Evolutionary conservation across 2,797 vertebrate genomes (phyloP), one percentile per base, ranked within the genome.

Genomic region (Coccyzus lansbergi): DNA sequence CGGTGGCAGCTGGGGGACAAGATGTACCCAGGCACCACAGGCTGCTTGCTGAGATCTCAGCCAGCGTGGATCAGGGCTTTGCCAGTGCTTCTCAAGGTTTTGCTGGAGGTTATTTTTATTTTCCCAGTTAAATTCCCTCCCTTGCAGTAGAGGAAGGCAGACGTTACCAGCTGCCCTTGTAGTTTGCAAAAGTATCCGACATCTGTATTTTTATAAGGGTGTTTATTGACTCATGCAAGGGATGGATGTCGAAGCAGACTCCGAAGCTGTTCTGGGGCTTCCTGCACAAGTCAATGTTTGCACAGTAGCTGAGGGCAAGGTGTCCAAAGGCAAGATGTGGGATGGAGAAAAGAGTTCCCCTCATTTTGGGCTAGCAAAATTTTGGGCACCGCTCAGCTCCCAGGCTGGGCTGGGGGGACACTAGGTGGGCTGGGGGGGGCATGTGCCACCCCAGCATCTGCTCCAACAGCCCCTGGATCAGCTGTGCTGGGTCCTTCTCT

Each of bases 291-390:
- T 63, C 49, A 29, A 34, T 34, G 14, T 71, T 93, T 86, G 69
- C 85, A 93, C 62, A 52, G 95, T 88, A 94, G 94, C 95, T 97
- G 95, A 92, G 94, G 97, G 94, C 48, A 94, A 96, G 93, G 91
- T 93, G 91, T 89, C 79, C 96, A 94, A 94, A 97, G 97, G 97
- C 93, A 95, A 95, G 65, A 74, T 71, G 82, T 88, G 96, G 96
- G 93, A 95, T 90, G 72, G 69, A 40, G 72, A 81, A 83, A 60
- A 80, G 92, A 89, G 85, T 89, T 83, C 60, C 22, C 38, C 33
- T 2, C 3, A 1, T 42, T 42, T 34, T 2, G 62, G 42, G 36
- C 18, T 36, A 26, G 31, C 19, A 36, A 53, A 67, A 53, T 38
- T 4, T 12, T 2, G 7, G 24, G 42, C 2, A 4, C 28, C 3